Base-by-base conservation (phyloP, 2,113 vertebrate species). In the Muntiacus reevesi region DNA sequence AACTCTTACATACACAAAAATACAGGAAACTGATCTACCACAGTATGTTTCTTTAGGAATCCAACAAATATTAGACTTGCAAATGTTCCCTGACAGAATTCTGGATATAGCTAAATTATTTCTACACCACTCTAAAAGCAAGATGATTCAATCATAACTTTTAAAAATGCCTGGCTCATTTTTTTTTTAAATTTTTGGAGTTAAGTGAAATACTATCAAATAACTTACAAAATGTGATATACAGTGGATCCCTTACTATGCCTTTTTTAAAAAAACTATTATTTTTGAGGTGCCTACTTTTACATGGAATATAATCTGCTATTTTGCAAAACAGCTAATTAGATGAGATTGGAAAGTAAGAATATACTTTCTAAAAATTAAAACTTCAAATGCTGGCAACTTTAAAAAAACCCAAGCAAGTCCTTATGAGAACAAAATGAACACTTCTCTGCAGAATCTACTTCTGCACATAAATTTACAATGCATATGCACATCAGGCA, bases 371-470 rank as follows among this genome's bases (percentile, higher is more conserved):
- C 50, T 62, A 81, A 93, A 95, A 71, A 62, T 71, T 62, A 21
- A 76, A 96, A 91, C 43, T 25, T 85, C n/a, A 86, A 89, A 50
- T 83, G 36, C 33, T 97, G 89, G 84, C 62, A 92, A 87, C 79
- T 57, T 89, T 9, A 52, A 74, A 60, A 67, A 71, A 62, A 87
- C 3, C 47, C 8, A 67, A 47, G 4, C 23, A n/a, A 64, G 47
- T n/a, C 45, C 33, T 71, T 50, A 17, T 33, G 28, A 78, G 55
- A 82, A 79, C 43, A 79, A 92, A 57, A 19, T 28, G 36, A 76
- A 55, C 27, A 47, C 45, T 45, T 17, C 28, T 59, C 16, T 50
- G 57, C 16, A 52, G 3, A 1, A 4, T 85, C 62, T 52, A 19
- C 47, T 67, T 71, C 76, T 84, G 45, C 4, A 45, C n/a, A 47